Evolutionary conservation across 2,113 vertebrate genomes (phyloP), one percentile per base, ranked within the genome.

Genomic region (Plectropomus leopardus): DNA sequence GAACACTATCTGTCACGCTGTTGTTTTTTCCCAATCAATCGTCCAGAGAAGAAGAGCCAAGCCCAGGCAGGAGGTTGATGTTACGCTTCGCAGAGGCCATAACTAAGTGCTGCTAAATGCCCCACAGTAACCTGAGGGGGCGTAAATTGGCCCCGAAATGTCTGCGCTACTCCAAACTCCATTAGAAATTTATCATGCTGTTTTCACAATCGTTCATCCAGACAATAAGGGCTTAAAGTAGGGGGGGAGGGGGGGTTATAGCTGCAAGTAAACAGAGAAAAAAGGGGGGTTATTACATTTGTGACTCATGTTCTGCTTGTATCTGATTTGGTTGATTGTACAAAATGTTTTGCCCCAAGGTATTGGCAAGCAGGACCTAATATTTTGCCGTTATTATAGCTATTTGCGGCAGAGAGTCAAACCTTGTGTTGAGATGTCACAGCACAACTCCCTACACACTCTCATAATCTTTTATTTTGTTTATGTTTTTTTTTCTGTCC

Each of bases 151-250:
- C 72, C n/a, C 17, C 42, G 10, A 60, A 7, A 79, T 36, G 85
- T 61, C 63, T 19, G 36, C n/a, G 13, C 55, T 76, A 21, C 67
- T 70, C 61, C 42, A 76, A 75, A 82, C 61, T 61, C 80, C 80
- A 86, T 90, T 86, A 78, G 51, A 82, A 78, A 88, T 84, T 50
- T 69, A 83, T 84, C 88, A 84, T 11, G 73, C 73, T 76, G 85
- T 72, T 88, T 78, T 85, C 66, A 72, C 81, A 83, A 88, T 86
- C 70, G 58, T 85, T 87, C 85, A 85, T 82, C 83, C 83, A 83
- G 69, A 83, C 83, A 66, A 84, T 83, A 64, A 80, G 83, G 69
- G 86, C 80, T 77, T 47, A 74, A 69, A 40, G 26, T 76, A 54
- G 77, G 78, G 65, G 70, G 78, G 69, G 74, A 47, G 85, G 51